These are phyloP conservation scores for Drosophila lacicola DNA, from an alignment of 2,888 invertebrate species.

Conservation along the genomic window DNA sequence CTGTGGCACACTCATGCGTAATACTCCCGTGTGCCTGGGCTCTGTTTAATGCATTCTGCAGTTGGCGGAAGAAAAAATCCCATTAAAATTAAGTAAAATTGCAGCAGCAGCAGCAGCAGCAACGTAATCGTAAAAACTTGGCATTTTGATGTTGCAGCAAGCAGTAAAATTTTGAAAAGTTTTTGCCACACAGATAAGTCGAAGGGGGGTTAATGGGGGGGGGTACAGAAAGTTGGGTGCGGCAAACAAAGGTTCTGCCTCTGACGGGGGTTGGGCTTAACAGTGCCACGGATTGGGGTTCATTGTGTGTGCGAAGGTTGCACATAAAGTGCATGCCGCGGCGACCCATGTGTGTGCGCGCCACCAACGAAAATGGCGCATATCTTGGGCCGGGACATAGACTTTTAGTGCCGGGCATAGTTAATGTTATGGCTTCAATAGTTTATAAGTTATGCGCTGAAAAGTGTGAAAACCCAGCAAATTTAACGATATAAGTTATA, in stretches of 20 bases:
- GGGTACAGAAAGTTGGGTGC: conserved; percentile 16
- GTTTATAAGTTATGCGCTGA: conserved; percentile 59
- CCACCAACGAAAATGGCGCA: conserved; percentile 54
- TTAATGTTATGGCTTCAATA: conserved; percentile 58
- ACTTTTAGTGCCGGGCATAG: conserved; percentile 61
- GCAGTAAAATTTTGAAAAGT: conserved; percentile 77
- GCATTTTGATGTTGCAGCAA: conserved; percentile 77
- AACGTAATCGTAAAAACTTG: conserved; percentile 78
- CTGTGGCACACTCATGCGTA: conserved; percentile 64
- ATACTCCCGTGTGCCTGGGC: conserved; percentile 64
- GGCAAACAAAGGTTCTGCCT: conserved; percentile 69
- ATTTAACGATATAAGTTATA: conserved; percentile 57
- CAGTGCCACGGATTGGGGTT: conserved; percentile 16
- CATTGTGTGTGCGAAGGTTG: conserved; percentile 61
- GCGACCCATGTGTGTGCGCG: conserved; percentile 31
- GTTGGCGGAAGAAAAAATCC: conserved; percentile 77
- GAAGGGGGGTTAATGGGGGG: neutral
- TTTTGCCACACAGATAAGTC: conserved; percentile 74
- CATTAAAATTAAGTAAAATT: conserved; percentile 83
- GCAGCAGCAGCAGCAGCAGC: conserved; percentile 56
- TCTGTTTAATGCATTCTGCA: conserved; percentile 76
- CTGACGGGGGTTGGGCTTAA: conserved; percentile 35
- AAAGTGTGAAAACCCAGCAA: conserved; percentile 55
- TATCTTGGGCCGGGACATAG: conserved; percentile 50
- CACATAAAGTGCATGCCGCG: conserved; percentile 66